Evolutionary conservation across 1,140 invertebrate genomes (phyloP), one percentile per base, ranked within the genome.

Genomic region (Scaptodrosophila lebanonensis): DNA sequence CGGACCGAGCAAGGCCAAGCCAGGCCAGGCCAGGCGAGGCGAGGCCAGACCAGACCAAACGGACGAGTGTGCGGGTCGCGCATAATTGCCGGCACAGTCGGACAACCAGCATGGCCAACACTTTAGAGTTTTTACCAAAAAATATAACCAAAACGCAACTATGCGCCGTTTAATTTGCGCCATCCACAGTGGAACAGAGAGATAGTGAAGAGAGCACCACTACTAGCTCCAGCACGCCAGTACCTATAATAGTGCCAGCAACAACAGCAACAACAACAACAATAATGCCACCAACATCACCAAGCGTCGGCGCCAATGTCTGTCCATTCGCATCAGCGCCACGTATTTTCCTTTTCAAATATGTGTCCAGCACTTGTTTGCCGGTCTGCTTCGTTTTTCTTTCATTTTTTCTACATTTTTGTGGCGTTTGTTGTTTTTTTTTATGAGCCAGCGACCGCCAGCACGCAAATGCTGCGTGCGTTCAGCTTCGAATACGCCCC

Each of bases 331-430:
- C n/a, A n/a, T n/a, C n/a, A n/a, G n/a, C n/a, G 50, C 71, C 73
- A 79, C 73, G 73, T 77, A 79, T 77, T 82, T 82, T 73, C 64
- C 75, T 79, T 82, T 79, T 79, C 73, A 79, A 79, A 79, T 79
- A 79, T 79, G 75, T 79, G 75, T 69, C 62, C 73, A 82, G 75
- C 73, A 73, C 73, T 79, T 62, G 73, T 38, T 36, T 38, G 47
- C 44, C 54, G 38, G 18, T 32, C 36, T 20, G 15, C 40, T 30
- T 18, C 29, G 27, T 56, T 45, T 39, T 50, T 27, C 30, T 48
- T 50, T 32, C 20, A 11, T 57, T 48, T 22, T 59, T 54, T 32
- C 13, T 32, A 13, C 13, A 25, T 27, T 30, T 48, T 17, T 33
- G 44, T 15, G n/a, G 51, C 27, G 27, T n/a, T 22, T 29, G 5